Percentiles rank a stretch among this genome's conserved stretches.
These are phyloP conservation scores for Urophycis tenuis DNA, from an alignment of 2,797 vertebrate species.

Conservation along the genomic window DNA sequence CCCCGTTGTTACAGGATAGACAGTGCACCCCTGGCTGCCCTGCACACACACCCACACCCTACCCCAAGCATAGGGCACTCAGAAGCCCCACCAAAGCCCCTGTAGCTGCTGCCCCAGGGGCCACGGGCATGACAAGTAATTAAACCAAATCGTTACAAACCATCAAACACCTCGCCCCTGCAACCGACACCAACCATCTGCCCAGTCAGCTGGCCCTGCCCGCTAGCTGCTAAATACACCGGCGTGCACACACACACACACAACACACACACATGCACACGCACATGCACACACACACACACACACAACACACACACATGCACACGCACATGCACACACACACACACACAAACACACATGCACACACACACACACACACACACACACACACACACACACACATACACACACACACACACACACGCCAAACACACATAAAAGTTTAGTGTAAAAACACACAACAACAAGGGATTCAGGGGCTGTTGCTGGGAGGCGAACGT, in stretches of 20 bases:
- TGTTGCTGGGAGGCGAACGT: neutral
- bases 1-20: slow-evolving; percentile 12
- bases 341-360: slow-evolving; percentile 6
- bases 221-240: slow-evolving; percentile 40
- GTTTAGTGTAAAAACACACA: neutral
- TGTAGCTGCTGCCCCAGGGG: slow-evolving; percentile 69
- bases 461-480: neutral
- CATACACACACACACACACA: neutral
- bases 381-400: neutral
- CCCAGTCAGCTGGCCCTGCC: slow-evolving; percentile 73
- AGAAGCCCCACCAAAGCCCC: slow-evolving; percentile 38
- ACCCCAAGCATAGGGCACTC: neutral
- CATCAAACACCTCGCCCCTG: slow-evolving; percentile 73
- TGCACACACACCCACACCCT: slow-evolving; percentile 1
- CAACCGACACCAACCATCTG: slow-evolving; percentile 85
- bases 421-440: neutral
- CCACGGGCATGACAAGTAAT: slow-evolving; percentile 87
- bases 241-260: slow-evolving; percentile 17
- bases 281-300: neutral
- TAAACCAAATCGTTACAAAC: slow-evolving; percentile 83
- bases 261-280: slow-evolving; percentile 8
- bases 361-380: slow-evolving; percentile 6
- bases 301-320: slow-evolving; percentile 2
- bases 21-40: slow-evolving; percentile 16
- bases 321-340: neutral